These are phyloP conservation scores for Pollenia labialis DNA, from an alignment of 2,888 invertebrate species.

Conservation along the genomic window DNA sequence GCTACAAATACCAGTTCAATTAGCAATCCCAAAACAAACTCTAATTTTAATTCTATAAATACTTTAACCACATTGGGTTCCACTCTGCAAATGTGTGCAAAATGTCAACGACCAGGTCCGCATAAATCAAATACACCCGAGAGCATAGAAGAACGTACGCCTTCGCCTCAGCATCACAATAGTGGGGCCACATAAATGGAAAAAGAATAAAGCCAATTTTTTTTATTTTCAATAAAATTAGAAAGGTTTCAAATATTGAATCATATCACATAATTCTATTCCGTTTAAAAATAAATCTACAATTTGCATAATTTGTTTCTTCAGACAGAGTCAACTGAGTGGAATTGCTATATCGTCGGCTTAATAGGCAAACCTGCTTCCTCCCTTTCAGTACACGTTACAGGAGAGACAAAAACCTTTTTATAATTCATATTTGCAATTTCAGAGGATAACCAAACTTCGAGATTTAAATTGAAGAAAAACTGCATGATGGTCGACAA, in stretches of 20 bases:
- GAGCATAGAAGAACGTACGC: conserved; percentile 83
- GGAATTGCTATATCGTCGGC: too few species aligned
- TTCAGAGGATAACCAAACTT: too few species aligned
- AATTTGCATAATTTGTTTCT: too few species aligned
- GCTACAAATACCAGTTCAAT: conserved; percentile 30
- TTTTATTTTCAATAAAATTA: neutral
- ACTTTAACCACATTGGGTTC: conserved; percentile 43
- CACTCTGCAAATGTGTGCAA: conserved; percentile 66
- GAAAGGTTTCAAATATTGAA: conserved; percentile 39
- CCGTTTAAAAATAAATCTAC: too few species aligned
- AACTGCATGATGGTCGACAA: too few species aligned
- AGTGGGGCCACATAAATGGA: conserved; percentile 59
- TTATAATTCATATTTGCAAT: too few species aligned
- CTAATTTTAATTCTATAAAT: conserved; percentile 36
- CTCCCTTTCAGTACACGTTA: too few species aligned
- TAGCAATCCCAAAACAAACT: conserved; percentile 13
- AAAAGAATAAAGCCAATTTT: conserved; percentile 24
- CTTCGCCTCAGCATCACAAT: conserved; percentile 77
- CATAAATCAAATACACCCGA: conserved; percentile 78
- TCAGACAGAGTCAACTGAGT: too few species aligned
- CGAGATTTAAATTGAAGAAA: too few species aligned
- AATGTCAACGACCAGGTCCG: conserved; percentile 70
- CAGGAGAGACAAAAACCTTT: too few species aligned
- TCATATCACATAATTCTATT: too few species aligned
- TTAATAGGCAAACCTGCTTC: too few species aligned